Conservation (phyloP, 2,888 invertebrate species). For the Agonum fuliginosum region DNA sequence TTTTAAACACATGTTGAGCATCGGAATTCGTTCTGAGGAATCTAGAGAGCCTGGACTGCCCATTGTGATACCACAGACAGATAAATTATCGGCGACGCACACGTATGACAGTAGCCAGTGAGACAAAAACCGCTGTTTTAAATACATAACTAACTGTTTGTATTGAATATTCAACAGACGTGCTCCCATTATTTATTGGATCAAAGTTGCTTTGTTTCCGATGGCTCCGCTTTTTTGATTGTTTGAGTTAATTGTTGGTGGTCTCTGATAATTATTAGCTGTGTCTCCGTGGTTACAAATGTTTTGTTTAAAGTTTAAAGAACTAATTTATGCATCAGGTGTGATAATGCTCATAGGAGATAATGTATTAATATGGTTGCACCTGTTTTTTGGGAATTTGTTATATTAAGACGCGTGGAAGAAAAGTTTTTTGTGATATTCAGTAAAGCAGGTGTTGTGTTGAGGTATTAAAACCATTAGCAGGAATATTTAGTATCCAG, state of each 20-base stretch:
- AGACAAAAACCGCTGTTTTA: conserved; percentile 53
- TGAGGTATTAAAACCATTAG: background rate
- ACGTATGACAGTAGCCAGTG: conserved; percentile 70
- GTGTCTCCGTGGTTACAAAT: conserved; percentile 36
- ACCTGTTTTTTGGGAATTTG: conserved; percentile 51
- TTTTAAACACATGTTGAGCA: conserved; percentile 73
- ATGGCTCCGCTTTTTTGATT: conserved; percentile 43
- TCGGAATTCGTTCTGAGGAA: conserved; percentile 72
- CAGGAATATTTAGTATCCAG: conserved; percentile 1
- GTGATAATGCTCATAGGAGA: conserved; percentile 26
- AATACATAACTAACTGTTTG: conserved; percentile 56
- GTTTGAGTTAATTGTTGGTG: conserved; percentile 53
- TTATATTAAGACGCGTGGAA: conserved; percentile 31
- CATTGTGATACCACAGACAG: conserved; percentile 73
- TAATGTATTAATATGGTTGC: conserved; percentile 50
- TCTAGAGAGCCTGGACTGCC: conserved; percentile 70
- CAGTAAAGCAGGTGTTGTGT: conserved; percentile 28
- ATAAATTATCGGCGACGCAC: conserved; percentile 73
- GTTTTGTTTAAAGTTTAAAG: conserved; percentile 7
- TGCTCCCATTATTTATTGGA: conserved; percentile 58
- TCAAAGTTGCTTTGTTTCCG: conserved; percentile 53
- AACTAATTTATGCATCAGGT: conserved; percentile 43
- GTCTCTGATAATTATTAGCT: conserved; percentile 40
- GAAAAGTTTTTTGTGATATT: conserved; percentile 35
- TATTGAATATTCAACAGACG: conserved; percentile 59